Percentiles rank a stretch among this genome's conserved stretches.
Evolutionary conservation across 2,113 vertebrate genomes (phyloP).

Genomic region (Ptilorrhoa leucosticta): DNA sequence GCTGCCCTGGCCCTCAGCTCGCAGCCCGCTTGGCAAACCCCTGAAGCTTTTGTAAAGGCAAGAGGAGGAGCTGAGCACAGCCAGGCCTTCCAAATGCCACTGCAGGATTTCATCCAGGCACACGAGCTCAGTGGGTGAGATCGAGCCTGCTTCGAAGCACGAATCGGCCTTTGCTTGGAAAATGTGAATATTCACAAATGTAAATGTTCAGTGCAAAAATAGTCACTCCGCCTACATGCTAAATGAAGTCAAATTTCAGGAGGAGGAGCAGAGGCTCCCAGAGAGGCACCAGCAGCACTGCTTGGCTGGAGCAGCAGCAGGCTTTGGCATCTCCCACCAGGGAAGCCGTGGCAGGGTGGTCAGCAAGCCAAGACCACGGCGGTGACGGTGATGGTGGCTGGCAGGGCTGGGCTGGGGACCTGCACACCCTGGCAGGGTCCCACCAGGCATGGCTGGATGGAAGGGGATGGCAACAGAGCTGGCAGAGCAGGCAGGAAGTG

Average conservation of each 20-base stretch:
- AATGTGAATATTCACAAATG: conserved; percentile 50
- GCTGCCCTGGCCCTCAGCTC: neutral
- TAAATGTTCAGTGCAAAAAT: conserved; percentile 62
- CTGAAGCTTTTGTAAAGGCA: neutral
- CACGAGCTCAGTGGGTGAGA: neutral
- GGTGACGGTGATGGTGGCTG: neutral
- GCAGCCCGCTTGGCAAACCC: neutral
- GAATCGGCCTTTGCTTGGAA: neutral
- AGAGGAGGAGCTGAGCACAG: neutral
- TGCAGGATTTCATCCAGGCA: neutral
- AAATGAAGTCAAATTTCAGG: conserved; percentile 3
- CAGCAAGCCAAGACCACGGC: neutral
- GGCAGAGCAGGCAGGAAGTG: neutral
- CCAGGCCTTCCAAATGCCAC: neutral
- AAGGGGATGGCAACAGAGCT: neutral
- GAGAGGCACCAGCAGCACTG: neutral
- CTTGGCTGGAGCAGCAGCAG: neutral
- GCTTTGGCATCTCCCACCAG: neutral
- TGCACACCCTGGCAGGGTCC: accelerated
- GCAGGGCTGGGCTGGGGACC: neutral
- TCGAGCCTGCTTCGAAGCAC: neutral
- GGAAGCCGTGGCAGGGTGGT: neutral
- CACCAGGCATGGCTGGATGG: neutral
- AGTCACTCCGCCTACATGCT: neutral
- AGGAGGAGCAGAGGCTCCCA: neutral